A percentile compares a stretch with the other conserved stretches of the same genome.
These are phyloP conservation scores for Syngnathus rostellatus DNA, from an alignment of 2,797 vertebrate species.

Conservation along the genomic window DNA sequence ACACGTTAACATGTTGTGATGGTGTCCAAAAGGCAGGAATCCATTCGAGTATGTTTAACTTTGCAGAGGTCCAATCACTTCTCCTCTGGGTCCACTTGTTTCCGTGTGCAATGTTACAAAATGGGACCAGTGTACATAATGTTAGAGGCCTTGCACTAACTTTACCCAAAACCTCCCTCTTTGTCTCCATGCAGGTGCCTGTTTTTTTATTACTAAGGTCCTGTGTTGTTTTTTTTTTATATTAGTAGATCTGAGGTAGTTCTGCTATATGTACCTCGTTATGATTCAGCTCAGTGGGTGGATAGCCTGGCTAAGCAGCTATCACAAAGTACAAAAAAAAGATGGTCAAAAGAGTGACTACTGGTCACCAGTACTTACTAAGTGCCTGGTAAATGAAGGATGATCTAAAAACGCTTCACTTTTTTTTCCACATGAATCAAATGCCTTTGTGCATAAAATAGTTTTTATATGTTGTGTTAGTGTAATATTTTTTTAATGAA, in stretches of 20 bases:
- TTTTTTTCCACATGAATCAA: slow-evolving; percentile 53
- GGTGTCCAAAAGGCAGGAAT: slow-evolving; percentile 29
- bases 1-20: slow-evolving; percentile 17
- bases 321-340: slow-evolving; percentile 40
- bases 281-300: slow-evolving; percentile 39
- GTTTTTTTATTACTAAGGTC: slow-evolving; percentile 72
- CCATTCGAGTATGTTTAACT: slow-evolving; percentile 34
- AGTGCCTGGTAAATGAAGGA: slow-evolving; percentile 98
- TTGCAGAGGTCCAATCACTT: slow-evolving; percentile 47
- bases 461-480: slow-evolving; percentile 68
- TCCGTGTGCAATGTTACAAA: slow-evolving; percentile 36
- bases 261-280: slow-evolving; percentile 37
- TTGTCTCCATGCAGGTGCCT: slow-evolving; percentile 58
- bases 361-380: slow-evolving; percentile 55
- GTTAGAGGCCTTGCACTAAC: slow-evolving; percentile 72
- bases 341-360: slow-evolving; percentile 38
- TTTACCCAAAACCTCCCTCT: slow-evolving; percentile 56
- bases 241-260: slow-evolving; percentile 8
- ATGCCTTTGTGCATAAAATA: slow-evolving; percentile 67
- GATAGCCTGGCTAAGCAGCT: slow-evolving; percentile 38
- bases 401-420: slow-evolving; percentile 44
- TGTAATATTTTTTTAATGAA: slow-evolving; percentile 55
- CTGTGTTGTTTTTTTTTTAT: slow-evolving; percentile 41
- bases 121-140: slow-evolving; percentile 61
- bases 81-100: slow-evolving; percentile 33